Base-by-base conservation (phyloP, 1,140 invertebrate genomes). In the Venustaconcha ellipsiformis region DNA sequence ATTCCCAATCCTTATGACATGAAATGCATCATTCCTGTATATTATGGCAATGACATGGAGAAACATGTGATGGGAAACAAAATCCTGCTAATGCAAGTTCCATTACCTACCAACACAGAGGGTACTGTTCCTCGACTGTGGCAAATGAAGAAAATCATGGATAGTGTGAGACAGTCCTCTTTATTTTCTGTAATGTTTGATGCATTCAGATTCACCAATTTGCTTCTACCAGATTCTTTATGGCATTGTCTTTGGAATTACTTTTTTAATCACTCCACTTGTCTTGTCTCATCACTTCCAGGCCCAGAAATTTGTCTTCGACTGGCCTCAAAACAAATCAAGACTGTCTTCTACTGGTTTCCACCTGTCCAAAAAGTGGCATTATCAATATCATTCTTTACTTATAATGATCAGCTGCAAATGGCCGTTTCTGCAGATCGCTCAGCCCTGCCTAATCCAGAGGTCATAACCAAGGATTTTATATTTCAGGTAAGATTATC, bases 51-150 rank as follows among this genome's bases (percentile, higher is more conserved):
- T 14, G 67, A 77, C 55, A 68, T 72, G 59, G 65, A 77, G n/a
- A 23, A 30, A 17, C 67, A 57, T 23, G 70, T 70, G 30, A 65
- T 72, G 18, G 75, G 75, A 12, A 90, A 88, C 67, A 88, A 90
- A 68, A 90, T 90, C 67, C 84, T 91, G 8, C 83, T 91, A 18
- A 89, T 92, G 3, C 82, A 91, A 30, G 77, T 91, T 11, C 81
- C 87, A 12, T 82, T 93, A 30, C 92, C 92, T 20, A 90, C 91
- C 8, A 90, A 90, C 71, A 90, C 90, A 12, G 92, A 93, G 80
- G 92, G 92, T 8, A 90, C 91, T 14, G 91, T 93, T 57, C 92
- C 92, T 12, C 83, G 92, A n/a, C 86, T 93, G 11, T 93, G 92
- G 92, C 90, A 90, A 59, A 90, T 92, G 56, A 88, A 92, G 48